Conservation (phyloP, 2,797 vertebrate genomes). For the Lophura swinhoii region DNA sequence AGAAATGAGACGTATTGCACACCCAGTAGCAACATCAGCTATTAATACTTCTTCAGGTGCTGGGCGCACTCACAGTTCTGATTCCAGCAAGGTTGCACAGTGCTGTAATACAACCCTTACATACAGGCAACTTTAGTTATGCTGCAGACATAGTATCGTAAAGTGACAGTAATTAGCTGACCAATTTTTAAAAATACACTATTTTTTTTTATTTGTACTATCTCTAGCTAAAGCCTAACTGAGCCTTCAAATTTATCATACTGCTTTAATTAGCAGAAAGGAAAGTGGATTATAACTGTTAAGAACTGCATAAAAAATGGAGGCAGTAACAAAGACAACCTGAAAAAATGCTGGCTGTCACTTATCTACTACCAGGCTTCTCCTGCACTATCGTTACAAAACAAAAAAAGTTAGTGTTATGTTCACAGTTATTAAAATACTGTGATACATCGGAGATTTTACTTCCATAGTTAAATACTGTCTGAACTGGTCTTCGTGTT, state of each 20-base stretch:
- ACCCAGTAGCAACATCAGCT: neutral
- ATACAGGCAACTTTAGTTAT: neutral
- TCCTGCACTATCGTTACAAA: neutral
- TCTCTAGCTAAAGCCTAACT: neutral
- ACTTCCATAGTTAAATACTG: fast-evolving
- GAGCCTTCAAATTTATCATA: neutral
- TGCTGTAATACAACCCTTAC: neutral
- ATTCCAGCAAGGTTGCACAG: neutral
- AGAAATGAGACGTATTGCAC: neutral
- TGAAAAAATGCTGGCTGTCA: neutral
- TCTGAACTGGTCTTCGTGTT: neutral
- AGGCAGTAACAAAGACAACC: neutral
- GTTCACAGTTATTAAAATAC: neutral
- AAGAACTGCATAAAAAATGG: neutral
- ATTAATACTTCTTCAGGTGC: neutral
- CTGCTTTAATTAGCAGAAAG: neutral
- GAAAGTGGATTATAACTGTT: neutral
- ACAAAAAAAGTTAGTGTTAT: neutral
- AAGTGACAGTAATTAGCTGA: neutral
- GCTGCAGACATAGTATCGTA: neutral
- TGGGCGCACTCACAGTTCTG: neutral
- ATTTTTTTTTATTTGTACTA: neutral
- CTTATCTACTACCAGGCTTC: neutral
- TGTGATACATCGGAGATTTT: neutral
- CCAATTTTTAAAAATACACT: neutral